Conservation (phyloP, 2,888 invertebrate genomes). For the Rhimphoctona megacephalus region DNA sequence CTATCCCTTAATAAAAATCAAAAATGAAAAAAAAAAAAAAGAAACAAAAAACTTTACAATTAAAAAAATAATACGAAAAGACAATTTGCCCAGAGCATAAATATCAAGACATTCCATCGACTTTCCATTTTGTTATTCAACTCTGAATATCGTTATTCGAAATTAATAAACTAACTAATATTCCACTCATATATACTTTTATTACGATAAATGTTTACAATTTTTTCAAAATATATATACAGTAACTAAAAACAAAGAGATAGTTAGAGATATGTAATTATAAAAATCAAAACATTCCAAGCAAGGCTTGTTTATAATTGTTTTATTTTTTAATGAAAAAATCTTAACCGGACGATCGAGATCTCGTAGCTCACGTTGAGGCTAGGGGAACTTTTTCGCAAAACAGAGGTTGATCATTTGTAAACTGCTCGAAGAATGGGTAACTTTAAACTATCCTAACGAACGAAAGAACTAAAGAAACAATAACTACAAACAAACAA, state of each 20-base stretch:
- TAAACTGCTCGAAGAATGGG: slow-evolving; percentile 71
- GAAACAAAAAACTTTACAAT: slow-evolving; percentile 26
- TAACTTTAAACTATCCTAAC: slow-evolving; percentile 69
- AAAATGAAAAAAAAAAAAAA: slow-evolving; percentile 15
- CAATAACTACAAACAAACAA: slow-evolving; percentile 16
- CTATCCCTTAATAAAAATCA: slow-evolving; percentile 58
- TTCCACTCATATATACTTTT: background rate
- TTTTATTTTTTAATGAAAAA: slow-evolving; percentile 1
- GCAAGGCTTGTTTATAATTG: slow-evolving; percentile 1
- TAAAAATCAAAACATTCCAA: slow-evolving; percentile 62
- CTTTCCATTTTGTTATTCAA: slow-evolving; percentile 38
- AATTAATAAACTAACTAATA: background rate
- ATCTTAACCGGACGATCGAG: slow-evolving; percentile 52
- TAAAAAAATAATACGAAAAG: slow-evolving; percentile 49
- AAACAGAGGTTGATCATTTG: slow-evolving; percentile 72
- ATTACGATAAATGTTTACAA: slow-evolving; percentile 23
- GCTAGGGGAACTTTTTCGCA: slow-evolving; percentile 71
- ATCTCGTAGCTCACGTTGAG: slow-evolving; percentile 68
- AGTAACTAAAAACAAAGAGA: slow-evolving; percentile 2
- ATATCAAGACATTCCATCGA: slow-evolving; percentile 64
- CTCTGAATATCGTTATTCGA: slow-evolving; percentile 10
- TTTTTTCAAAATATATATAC: slow-evolving; percentile 14
- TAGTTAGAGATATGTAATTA: slow-evolving; percentile 5
- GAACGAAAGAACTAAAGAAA: slow-evolving; percentile 40
- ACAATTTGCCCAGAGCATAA: slow-evolving; percentile 48